Evolutionary conservation across 2,113 vertebrate genomes (phyloP).

Genomic region (Danionella cerebrum): DNA sequence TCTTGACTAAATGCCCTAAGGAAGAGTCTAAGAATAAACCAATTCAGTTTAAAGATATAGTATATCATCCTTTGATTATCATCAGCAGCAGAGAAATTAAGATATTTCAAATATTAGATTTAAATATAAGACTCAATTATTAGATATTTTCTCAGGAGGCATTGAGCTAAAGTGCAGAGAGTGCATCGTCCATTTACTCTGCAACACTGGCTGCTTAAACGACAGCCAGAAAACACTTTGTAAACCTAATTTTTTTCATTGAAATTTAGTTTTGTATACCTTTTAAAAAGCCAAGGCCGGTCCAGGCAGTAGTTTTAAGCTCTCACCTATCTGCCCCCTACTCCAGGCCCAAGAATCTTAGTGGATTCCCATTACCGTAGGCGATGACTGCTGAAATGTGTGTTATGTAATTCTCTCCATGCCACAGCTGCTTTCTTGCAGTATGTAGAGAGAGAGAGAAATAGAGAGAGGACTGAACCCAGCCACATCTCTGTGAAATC

Average conservation of each 20-base stretch:
- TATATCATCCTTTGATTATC: too few relatives aligned
- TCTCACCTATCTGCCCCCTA: constrained; percentile 4
- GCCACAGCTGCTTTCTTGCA: constrained; percentile 57
- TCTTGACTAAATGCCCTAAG: constrained; percentile 21
- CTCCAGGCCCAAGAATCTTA: constrained; percentile 1
- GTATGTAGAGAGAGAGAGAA: background rate
- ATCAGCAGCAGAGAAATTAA: too few relatives aligned
- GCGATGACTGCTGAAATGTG: constrained; percentile 21
- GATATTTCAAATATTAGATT: too few relatives aligned
- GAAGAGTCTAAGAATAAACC: constrained; percentile 19
- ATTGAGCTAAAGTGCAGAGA: constrained; percentile 50
- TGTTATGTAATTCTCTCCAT: constrained; percentile 62
- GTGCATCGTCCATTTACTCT: constrained; percentile 50
- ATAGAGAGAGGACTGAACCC: background rate
- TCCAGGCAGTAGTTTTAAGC: background rate
- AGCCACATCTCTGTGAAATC: constrained; percentile 19
- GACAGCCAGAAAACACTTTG: background rate
- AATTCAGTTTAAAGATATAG: background rate
- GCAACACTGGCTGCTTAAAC: constrained; percentile 3
- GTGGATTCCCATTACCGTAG: constrained; percentile 25
- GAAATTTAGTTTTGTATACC: background rate
- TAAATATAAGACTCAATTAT: too few relatives aligned
- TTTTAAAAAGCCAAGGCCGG: background rate
- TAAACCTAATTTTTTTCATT: background rate
- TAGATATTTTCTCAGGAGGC: too few relatives aligned